Conservation (phyloP, 2,113 vertebrate species). For the Tamias sibiricus region DNA sequence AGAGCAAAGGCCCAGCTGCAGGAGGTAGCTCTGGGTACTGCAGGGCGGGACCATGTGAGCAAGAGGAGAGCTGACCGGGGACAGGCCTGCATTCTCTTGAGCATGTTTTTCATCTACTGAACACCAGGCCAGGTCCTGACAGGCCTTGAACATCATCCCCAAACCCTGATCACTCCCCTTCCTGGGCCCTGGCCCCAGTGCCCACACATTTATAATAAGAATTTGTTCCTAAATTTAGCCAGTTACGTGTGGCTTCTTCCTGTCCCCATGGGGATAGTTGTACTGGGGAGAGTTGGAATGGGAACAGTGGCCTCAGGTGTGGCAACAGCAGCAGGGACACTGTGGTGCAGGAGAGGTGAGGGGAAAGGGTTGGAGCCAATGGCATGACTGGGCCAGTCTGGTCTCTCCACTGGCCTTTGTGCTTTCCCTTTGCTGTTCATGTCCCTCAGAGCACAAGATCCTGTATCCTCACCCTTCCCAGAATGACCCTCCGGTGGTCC, state of each 20-base stretch:
- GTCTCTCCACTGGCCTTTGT: neutral
- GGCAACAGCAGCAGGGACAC: neutral
- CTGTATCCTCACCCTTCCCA: neutral
- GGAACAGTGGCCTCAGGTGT: neutral
- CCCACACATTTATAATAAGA: neutral
- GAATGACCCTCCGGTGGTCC: neutral
- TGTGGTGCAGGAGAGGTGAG: neutral
- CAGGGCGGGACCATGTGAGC: neutral
- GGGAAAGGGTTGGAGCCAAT: neutral
- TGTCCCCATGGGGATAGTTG: neutral
- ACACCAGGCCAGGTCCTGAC: neutral
- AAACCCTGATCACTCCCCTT: neutral
- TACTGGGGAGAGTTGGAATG: neutral
- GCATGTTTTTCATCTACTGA: neutral
- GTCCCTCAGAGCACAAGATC: neutral
- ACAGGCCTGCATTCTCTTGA: neutral
- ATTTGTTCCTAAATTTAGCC: conserved; percentile 59
- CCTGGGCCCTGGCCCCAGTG: neutral
- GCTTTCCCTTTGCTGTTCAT: neutral
- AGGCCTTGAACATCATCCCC: neutral
- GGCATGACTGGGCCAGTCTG: neutral
- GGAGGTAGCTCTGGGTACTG: neutral
- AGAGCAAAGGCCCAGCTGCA: neutral
- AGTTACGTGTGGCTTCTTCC: neutral
- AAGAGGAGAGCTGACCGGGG: neutral